Evolutionary conservation across 2,797 vertebrate genomes (phyloP), one percentile per base, ranked within the genome.

Genomic region (Rhinichthys osculus): DNA sequence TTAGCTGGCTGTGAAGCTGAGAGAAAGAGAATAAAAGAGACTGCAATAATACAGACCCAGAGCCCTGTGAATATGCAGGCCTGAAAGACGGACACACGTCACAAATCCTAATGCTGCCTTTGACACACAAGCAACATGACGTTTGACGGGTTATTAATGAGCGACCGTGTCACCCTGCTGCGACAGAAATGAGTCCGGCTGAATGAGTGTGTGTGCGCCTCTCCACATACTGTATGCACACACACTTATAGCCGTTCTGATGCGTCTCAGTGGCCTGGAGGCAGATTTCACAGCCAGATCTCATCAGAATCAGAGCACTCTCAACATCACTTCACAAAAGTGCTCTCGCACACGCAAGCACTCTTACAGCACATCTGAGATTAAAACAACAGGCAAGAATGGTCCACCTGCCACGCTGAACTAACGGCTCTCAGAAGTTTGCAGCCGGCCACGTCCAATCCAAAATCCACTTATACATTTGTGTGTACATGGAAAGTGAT

Each of bases 111-210:
- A 69, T 42, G 52, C 38, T 30, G 62, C 62, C 62, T 72, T 73
- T 44, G 19, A 62, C 52, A 33, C 16, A 35, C 40, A 27, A 27
- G 27, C 27, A 35, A 50, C 82, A 38, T 54, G 44, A 40, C 27
- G 30, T 76, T 19, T 83, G 72, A 81, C 85, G 89, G 93, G 92
- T 93, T 94, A 94, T 94, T 94, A 92, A 91, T 90, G 88, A 30
- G n/a, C 1, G 5, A 3, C 62, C 89, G 87, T 86, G 82, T 90
- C 85, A 87, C 88, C 77, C 86, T 85, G 86, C 87, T 90, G 77
- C n/a, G 57, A 40, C 83, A 17, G 86, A 91, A 92, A 93, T 92
- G n/a, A 90, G 86, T 83, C 82, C 78, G 82, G 30, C 81, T 76
- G 33, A 66, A 23, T 62, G 27, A 64, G 80, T 64, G 21, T 70